A percentile compares a stretch with the other conserved stretches of the same genome.
Conservation (phyloP, 2,888 invertebrate genomes). For the Apamea crenata region DNA sequence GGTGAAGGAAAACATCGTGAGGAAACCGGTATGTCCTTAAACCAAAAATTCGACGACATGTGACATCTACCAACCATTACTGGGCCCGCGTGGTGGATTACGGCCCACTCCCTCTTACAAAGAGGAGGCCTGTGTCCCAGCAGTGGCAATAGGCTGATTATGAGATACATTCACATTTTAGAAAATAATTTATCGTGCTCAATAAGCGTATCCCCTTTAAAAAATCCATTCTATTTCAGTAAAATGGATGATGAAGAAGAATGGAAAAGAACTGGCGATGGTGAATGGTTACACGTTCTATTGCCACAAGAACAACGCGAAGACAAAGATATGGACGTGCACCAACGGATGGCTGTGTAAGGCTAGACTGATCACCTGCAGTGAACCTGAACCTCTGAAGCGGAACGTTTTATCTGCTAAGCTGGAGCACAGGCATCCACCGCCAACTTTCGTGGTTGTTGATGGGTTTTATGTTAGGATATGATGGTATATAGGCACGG, state of each 20-base stretch:
- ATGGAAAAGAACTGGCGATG: conserved; percentile 69
- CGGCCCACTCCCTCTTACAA: background rate
- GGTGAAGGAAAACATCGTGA: background rate
- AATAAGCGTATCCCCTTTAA: too few species aligned
- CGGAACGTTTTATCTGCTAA: conserved; percentile 68
- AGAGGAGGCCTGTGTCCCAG: background rate
- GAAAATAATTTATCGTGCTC: background rate
- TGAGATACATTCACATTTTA: background rate
- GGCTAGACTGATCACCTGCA: conserved; percentile 66
- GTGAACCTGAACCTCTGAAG: conserved; percentile 23
- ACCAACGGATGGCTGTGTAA: conserved; percentile 71
- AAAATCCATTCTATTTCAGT: conserved; percentile 46
- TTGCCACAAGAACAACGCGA: conserved; percentile 58
- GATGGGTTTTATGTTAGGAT: conserved; percentile 68
- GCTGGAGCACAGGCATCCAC: conserved; percentile 85
- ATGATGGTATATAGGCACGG: conserved; percentile 22
- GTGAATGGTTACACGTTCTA: conserved; percentile 73
- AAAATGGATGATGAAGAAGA: conserved; percentile 60
- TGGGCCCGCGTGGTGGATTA: too few species aligned
- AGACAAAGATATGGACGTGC: conserved; percentile 70
- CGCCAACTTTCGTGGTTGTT: conserved; percentile 63
- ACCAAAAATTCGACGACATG: background rate
- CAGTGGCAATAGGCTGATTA: background rate
- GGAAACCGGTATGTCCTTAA: background rate
- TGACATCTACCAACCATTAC: background rate